Conservation (phyloP, 2,888 invertebrate species). For the Halictus ligatus region DNA sequence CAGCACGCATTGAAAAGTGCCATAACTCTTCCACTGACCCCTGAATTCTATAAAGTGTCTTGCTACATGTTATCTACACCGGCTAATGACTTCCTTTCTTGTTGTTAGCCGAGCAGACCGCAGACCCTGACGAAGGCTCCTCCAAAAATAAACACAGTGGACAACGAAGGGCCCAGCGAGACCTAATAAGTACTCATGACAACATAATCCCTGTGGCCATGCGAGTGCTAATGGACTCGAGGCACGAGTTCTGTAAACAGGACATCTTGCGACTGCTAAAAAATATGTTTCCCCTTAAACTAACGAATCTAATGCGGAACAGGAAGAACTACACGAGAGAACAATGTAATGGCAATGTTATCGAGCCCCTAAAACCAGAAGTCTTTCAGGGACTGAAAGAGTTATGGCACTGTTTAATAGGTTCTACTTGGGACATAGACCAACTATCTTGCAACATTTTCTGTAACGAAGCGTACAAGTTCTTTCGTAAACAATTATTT, state of each 20-base stretch:
- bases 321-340: neutral
- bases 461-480: too few species aligned
- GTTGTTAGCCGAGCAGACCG: neutral
- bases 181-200: slow-evolving; percentile 29
- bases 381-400: neutral
- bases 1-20: neutral
- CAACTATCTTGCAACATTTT: neutral
- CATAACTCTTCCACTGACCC: neutral
- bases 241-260: slow-evolving; percentile 32
- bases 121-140: neutral
- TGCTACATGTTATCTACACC: neutral
- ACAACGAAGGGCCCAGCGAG: slow-evolving; percentile 4
- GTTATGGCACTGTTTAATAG: neutral
- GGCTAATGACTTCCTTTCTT: neutral
- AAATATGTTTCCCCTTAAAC: neutral
- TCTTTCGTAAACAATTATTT: too few species aligned
- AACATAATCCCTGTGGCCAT: slow-evolving; percentile 7
- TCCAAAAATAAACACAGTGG: slow-evolving; percentile 5
- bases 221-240: slow-evolving; percentile 38
- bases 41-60: neutral
- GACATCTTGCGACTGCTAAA: slow-evolving; percentile 12
- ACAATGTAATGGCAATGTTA: neutral
- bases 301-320: neutral
- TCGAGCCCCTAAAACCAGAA: neutral
- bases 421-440: too few species aligned